Conservation (phyloP, 2,113 vertebrate species). For the Plecturocebus donacophilus region DNA sequence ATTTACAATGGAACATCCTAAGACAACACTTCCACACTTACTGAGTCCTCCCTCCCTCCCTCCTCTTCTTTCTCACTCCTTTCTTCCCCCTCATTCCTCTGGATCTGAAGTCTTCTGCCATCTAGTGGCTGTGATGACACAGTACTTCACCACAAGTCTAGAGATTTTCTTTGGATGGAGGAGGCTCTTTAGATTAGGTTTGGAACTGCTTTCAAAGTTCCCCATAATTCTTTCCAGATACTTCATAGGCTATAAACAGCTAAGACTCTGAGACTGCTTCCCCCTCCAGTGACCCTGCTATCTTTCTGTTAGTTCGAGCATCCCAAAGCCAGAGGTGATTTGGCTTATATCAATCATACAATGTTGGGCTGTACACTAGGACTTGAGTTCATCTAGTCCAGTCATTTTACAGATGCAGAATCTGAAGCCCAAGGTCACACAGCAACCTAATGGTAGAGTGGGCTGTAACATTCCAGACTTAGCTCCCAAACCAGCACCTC, state of each 20-base stretch:
- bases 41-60: no score
- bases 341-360: background rate
- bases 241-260: background rate
- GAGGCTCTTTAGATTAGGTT: background rate
- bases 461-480: background rate
- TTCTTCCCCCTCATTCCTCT: background rate
- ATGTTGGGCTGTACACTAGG: background rate
- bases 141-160: background rate
- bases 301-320: background rate
- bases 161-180: background rate
- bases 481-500: background rate
- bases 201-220: background rate
- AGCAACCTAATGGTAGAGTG: background rate
- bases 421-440: background rate
- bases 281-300: background rate
- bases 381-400: background rate
- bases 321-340: background rate
- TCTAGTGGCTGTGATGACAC: constrained; percentile 39
- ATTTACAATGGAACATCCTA: background rate
- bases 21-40: background rate
- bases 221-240: background rate
- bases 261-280: background rate
- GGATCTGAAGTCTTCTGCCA: constrained; percentile 39
- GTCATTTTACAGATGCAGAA: background rate
- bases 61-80: no score